Base-by-base conservation (phyloP, 2,888 invertebrate genomes). In the Parnassius glacialis region DNA sequence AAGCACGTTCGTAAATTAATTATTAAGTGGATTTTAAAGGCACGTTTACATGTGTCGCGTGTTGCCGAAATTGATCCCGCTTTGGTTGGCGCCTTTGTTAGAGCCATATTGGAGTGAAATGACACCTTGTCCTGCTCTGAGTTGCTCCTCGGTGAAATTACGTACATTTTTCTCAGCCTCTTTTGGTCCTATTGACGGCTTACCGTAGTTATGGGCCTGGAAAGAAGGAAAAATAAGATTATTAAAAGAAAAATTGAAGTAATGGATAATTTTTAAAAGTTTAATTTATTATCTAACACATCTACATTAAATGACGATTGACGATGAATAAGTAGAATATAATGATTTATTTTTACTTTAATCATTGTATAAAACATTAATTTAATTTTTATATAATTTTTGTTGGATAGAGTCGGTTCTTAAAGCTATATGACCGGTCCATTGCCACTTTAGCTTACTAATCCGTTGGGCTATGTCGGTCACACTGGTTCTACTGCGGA, bases 1-100 rank as follows among this genome's bases (percentile, higher is more conserved):
- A 13, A 5, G 9, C 16, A 51, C 16, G 51, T 20, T 44, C 25
- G 11, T 20, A 51, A 51, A 25, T 51, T 5, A 55, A 44, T 45
- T 54, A 16, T 34, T 48, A 13, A 52, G 11, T 47, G 34, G 11
- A 51, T 41, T 43, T 12, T 53, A 43, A 57, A 64, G 57, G 55
- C 59, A 52, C 52, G 34, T 75, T 83, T 96, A 98, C 97, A 98
- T 98, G 92, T 99, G 98, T 87, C 98, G 94, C 76, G 98, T 98
- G 92, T 98, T 98, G 73, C 99, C 99, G 78, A 99, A 97, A 87
- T 97, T 99, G 84, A 98, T 97, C 63, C 99, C 99, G 70, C 97
- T 96, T 87, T 98, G 98, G 81, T 93, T 98, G 74, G 99, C 99
- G 42, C 99, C 99, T 90, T 99, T 99, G 93, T 99, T 99, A 78